Percentiles rank a stretch among this genome's conserved stretches.
Evolutionary conservation across 2,113 vertebrate genomes (phyloP).

Genomic region (Percopsis transmontana): DNA sequence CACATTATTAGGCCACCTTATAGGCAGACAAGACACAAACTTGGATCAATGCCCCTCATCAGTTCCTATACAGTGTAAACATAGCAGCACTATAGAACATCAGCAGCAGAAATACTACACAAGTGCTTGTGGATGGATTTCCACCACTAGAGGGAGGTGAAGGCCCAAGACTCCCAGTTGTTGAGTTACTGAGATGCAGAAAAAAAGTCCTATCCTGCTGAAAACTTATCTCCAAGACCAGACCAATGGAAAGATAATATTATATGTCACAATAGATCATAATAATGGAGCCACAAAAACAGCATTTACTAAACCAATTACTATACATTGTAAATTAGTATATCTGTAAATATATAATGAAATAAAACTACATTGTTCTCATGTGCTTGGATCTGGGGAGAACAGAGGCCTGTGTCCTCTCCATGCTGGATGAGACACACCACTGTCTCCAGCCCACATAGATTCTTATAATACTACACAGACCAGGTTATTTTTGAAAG

Average conservation of each 20-base stretch:
- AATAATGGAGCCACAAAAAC: too few relatives aligned
- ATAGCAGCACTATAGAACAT: too few relatives aligned
- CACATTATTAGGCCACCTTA: too few relatives aligned
- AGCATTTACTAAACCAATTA: background rate
- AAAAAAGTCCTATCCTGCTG: too few relatives aligned
- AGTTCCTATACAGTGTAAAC: too few relatives aligned
- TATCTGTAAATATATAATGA: too few relatives aligned
- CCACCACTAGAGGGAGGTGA: constrained; percentile 64
- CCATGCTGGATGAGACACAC: constrained; percentile 7
- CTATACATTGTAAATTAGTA: background rate
- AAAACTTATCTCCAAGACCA: background rate
- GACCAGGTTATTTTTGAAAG: constrained; percentile 70
- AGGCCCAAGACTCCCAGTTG: constrained; percentile 27
- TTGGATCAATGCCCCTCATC: too few relatives aligned
- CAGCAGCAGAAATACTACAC: background rate
- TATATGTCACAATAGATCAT: too few relatives aligned
- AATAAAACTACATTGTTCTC: too few relatives aligned
- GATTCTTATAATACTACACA: constrained; percentile 34
- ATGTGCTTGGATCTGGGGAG: background rate
- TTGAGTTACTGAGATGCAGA: constrained; percentile 23
- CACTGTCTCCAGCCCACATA: constrained; percentile 49
- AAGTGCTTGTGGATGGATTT: background rate
- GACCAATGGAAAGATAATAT: background rate
- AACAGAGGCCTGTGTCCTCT: constrained; percentile 1
- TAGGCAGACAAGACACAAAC: too few relatives aligned